These are phyloP conservation scores for Hycleus phaleratus DNA, from an alignment of 1,140 invertebrate genomes.

Conservation along the genomic window DNA sequence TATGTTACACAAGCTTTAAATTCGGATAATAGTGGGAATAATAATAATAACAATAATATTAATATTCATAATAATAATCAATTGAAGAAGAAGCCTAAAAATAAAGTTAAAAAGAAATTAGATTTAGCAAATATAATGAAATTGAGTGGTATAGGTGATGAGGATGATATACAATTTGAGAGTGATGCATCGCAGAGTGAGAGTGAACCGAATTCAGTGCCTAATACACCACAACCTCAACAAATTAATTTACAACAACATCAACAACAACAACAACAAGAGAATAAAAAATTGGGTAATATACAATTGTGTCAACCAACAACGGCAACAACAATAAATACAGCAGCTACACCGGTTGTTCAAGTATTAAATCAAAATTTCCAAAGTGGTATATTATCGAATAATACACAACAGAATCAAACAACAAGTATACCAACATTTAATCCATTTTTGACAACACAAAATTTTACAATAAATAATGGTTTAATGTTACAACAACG, in stretches of 20 bases:
- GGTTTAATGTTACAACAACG: conserved; percentile 33
- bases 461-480: conserved; percentile 39
- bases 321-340: conserved; percentile 24
- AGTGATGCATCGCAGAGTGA: conserved; percentile 38
- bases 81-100: conserved; percentile 37
- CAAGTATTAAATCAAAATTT: conserved; percentile 32
- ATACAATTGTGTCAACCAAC: conserved; percentile 33
- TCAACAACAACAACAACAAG: conserved; percentile 15
- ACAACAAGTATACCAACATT: conserved; percentile 26
- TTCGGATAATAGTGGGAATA: background rate
- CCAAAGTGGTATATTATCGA: conserved; percentile 34
- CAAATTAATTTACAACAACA: conserved; percentile 6
- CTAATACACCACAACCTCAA: conserved; percentile 28
- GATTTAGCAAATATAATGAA: conserved; percentile 52
- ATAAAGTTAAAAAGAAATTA: conserved; percentile 43
- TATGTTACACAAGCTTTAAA: conserved; percentile 34
- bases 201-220: conserved; percentile 32
- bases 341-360: conserved; percentile 27
- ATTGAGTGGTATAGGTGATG: conserved; percentile 41
- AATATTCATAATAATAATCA: background rate
- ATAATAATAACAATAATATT: background rate
- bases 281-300: conserved; percentile 32
- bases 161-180: conserved; percentile 40
- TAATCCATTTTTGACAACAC: conserved; percentile 34
- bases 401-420: conserved; percentile 22